Evolutionary conservation across 2,113 vertebrate genomes (phyloP), one percentile per base, ranked within the genome.

Genomic region (Kryptolebias marmoratus): DNA sequence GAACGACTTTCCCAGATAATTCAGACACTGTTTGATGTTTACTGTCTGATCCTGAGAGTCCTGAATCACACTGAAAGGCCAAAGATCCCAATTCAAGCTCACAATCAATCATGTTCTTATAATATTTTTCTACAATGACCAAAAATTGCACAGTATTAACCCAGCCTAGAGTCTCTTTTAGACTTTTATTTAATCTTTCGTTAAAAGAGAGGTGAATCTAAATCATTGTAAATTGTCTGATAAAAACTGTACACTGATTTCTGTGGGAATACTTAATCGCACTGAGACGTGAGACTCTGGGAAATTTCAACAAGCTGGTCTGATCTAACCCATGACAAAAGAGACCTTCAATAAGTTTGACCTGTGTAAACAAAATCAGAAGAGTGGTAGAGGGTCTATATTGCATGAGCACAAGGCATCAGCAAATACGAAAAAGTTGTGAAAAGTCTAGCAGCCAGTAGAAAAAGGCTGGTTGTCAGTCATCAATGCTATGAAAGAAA

Each of bases 271-370:
- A 49, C 18, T 52, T 42, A 44, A 63, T 64, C 49, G 58, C 60
- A 60, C 62, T 56, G 62, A 31, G 39, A 77, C 62, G 58, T 18
- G 47, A 58, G 55, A 64, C 22, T 12, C 66, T 52, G 62, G 62
- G 48, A 73, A 15, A 58, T 73, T 67, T 81, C 31, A 69, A 61
- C 66, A 57, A 11, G 27, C 1, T 64, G 56, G 75, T 83, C 77
- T 65, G 72, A 82, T 77, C 74, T 71, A 81, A 62, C 67, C 68
- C 80, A 79, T 73, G 79, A 67, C 63, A 57, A 76, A 60, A 71
- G 73, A 78, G 78, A 87, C 67, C 80, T 77, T 72, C 28, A 57
- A 71, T 66, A 61, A 53, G 78, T 66, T 61, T 1, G 58, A n/a
- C 28, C 16, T 11, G 44, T 57, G 59, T 82, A 62, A 84, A 77